Base-by-base conservation (phyloP, 2,113 vertebrate genomes). In the Passer domesticus region DNA sequence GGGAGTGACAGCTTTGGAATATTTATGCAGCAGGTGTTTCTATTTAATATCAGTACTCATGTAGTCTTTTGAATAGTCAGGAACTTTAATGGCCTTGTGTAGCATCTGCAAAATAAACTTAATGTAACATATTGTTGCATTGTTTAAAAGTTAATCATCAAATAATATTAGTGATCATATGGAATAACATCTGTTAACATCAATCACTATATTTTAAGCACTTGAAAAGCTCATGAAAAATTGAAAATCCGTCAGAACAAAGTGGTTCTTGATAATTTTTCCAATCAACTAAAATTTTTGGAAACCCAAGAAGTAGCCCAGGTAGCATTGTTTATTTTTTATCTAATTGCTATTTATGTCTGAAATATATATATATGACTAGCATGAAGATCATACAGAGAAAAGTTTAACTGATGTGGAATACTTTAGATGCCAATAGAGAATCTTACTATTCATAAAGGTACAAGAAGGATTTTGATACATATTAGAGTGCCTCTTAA, bases 71-170 rank as follows among this genome's bases (percentile, higher is more conserved):
- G 88, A 96, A 86, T 68, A 92, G 80, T 83, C 83, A 91, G 43
- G n/a, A 90, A 64, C 53, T 93, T 84, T 83, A 96, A 83, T 72
- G 87, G 84, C 39, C 87, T 96, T 92, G 67, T 86, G 67, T 24
- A 55, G 58, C 87, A 96, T 22, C 35, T 87, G 44, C 56, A 85
- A 92, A 90, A 87, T 79, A 94, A 92, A 94, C 90, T 97, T 95
- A 87, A 83, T 80, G 70, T n/a, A 74, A 58, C 31, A 66, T 69
- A 82, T 84, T 69, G 91, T 74, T 89, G 37, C 55, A 94, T 68
- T 87, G 35, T 59, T 96, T 79, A 75, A 79, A 90, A 87, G 46
- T 73, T 97, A 95, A 94, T 83, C 2, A 79, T 67, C 49, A 87
- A 82, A 83, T 64, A 90, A 70, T 80, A 87, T 72, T 41, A 80